Conservation (phyloP, 1,140 invertebrate species). For the Stenopsyche tienmushanensis region DNA sequence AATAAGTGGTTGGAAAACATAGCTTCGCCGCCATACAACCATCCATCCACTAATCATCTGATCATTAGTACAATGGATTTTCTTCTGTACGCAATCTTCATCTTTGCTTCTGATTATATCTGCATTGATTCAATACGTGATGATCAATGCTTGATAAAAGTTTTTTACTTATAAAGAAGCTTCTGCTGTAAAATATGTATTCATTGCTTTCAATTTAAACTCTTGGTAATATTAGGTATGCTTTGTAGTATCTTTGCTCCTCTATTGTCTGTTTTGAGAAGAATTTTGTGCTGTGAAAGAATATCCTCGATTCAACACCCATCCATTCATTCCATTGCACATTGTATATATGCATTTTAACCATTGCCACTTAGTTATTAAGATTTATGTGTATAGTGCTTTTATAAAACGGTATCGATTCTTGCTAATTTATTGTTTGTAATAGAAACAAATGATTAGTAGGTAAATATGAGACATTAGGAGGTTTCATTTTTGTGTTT, state of each 20-base stretch:
- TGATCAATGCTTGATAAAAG: too few relatives aligned
- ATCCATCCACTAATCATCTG: neutral
- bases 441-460: too few relatives aligned
- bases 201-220: neutral
- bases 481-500: constrained; percentile 56
- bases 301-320: constrained; percentile 14
- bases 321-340: constrained; percentile 5
- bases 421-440: too few relatives aligned
- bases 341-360: too few relatives aligned
- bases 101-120: too few relatives aligned
- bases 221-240: constrained; percentile 2
- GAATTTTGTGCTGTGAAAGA: neutral
- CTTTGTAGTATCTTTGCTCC: constrained; percentile 28
- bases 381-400: too few relatives aligned
- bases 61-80: neutral
- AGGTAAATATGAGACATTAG: constrained; percentile 48
- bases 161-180: too few relatives aligned
- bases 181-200: neutral
- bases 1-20: constrained; percentile 42
- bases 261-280: neutral
- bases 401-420: too few relatives aligned
- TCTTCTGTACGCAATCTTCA: too few relatives aligned
- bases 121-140: too few relatives aligned
- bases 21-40: constrained; percentile 14
- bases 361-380: too few relatives aligned